Evolutionary conservation across 2,888 invertebrate species (phyloP), one percentile per base, ranked within the genome.

Genomic region (Cylloceria caligata): DNA sequence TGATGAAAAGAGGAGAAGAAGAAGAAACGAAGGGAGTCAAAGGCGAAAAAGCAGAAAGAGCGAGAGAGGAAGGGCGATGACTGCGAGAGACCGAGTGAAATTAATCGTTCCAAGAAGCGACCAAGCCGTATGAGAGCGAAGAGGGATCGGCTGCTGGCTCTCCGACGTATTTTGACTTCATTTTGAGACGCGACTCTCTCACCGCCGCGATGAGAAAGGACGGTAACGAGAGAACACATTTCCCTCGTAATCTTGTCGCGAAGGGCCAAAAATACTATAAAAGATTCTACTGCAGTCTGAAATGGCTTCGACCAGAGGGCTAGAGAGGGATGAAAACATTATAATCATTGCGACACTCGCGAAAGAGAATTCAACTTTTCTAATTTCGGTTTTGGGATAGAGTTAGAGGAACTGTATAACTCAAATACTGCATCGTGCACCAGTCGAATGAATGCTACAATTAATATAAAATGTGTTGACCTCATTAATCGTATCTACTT

Each of bases 161-260:
- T 3, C 36, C 60, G 9, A 60, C 60, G 60, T 60, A 16, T n/a
- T 80, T 71, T 73, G 65, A 80, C 80, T 84, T 80, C 47, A 79
- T 81, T 80, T 81, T 80, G 36, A 79, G 62, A 80, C 76, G 34
- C 13, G 76, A 68, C 68, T 19, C 39, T 55, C 65, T 57, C 19
- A 16, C 52, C 3, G 62, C 6, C 6, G 68, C 52, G 65, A 65
- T 57, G 68, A 68, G 68, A 76, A 69, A 62, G 60, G 57, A 68
- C 55, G 30, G 67, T 76, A 76, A 68, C 60, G 76, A 49, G 68
- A 45, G 49, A n/a, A 55, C 47, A 16, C 52, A 9, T 30, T 13
- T 27, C 64, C 9, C 49, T 24, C 57, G 71, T 39, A 24, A 11
- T 55, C 55, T 65, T 80, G 65, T 57, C 57, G 30, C 7, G 57